Percentiles rank a stretch among this genome's conserved stretches.
These are phyloP conservation scores for Grapholita molesta DNA, from an alignment of 1,140 invertebrate species.

Conservation along the genomic window DNA sequence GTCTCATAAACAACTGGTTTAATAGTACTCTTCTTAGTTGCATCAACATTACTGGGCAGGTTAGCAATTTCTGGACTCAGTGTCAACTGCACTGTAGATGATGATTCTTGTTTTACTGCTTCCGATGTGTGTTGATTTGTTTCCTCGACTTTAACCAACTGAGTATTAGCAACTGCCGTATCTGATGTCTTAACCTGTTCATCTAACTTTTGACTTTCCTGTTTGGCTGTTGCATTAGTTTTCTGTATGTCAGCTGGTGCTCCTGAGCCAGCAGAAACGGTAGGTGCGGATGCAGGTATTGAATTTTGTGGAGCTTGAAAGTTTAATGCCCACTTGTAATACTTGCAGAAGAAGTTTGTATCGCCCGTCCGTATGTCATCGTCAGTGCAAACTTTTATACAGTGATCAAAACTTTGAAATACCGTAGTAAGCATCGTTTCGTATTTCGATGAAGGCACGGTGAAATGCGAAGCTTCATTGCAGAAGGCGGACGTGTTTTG, in stretches of 20 bases:
- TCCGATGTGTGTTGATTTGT: background rate
- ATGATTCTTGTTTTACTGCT: background rate
- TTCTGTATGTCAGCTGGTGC: background rate
- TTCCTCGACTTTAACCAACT: background rate
- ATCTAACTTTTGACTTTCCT: background rate
- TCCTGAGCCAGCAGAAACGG: background rate
- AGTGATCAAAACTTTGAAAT: constrained; percentile 36
- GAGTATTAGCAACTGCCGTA: background rate
- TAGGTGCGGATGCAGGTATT: background rate
- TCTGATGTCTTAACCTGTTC: background rate
- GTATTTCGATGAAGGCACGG: constrained; percentile 35
- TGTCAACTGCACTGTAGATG: background rate
- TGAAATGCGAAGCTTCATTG: constrained; percentile 41
- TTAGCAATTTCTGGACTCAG: background rate
- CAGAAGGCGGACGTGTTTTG: constrained; percentile 43
- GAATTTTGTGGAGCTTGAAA: background rate
- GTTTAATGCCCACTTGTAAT: constrained; percentile 52
- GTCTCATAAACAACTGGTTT: background rate
- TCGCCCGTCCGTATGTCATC: constrained; percentile 42
- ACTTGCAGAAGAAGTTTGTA: constrained; percentile 60
- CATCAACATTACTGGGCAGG: background rate
- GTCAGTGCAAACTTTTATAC: constrained; percentile 43
- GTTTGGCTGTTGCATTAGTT: background rate
- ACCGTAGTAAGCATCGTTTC: constrained; percentile 28
- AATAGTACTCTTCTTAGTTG: background rate